Base-by-base conservation (phyloP, 2,113 vertebrate species). In the Perca fluviatilis region DNA sequence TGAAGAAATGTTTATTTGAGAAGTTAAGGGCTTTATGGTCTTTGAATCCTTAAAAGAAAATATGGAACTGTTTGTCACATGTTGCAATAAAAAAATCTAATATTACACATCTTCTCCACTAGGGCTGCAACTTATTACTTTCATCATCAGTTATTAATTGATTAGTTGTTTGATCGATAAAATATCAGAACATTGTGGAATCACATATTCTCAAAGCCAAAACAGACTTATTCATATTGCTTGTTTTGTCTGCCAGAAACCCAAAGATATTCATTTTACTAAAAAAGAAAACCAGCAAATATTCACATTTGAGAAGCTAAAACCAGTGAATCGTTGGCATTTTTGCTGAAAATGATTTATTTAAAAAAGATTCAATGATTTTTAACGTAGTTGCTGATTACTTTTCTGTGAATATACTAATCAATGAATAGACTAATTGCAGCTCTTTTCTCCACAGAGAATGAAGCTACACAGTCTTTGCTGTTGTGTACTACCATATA, bases 11-110 rank as follows among this genome's bases (percentile, higher is more conserved):
- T 53, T 61, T 8, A 66, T 61, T 40, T 60, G 47, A 47, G 2
- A 80, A 9, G 57, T 60, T 36, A 75, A 46, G 40, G 30, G 36
- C 47, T 68, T 49, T 14, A 25, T 0, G 25, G 25, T 73, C 6
- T 64, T 73, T 21, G 10, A 68, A 69, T 30, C 50, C 3, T 30
- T 53, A 21, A 3, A 43, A 53, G 16, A 62, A 71, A n/a, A 69
- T 27, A 69, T 43, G 9, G 10, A 68, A 18, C 25, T 30, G 66
- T 63, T 57, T 54, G 36, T 63, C 33, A 51, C 16, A 53, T 62
- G 66, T 70, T 53, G 25, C 77, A 80, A 73, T 65, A 60, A 74
- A 5, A 33, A 65, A 56, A 65, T 49, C 11, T n/a, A 53, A 43
- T 46, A 62, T 70, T n/a, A 62, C 16, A 27, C 43, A 27, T 61